Evolutionary conservation across 2,797 vertebrate species (phyloP).

Genomic region (Pantherophis vulpinus): DNA sequence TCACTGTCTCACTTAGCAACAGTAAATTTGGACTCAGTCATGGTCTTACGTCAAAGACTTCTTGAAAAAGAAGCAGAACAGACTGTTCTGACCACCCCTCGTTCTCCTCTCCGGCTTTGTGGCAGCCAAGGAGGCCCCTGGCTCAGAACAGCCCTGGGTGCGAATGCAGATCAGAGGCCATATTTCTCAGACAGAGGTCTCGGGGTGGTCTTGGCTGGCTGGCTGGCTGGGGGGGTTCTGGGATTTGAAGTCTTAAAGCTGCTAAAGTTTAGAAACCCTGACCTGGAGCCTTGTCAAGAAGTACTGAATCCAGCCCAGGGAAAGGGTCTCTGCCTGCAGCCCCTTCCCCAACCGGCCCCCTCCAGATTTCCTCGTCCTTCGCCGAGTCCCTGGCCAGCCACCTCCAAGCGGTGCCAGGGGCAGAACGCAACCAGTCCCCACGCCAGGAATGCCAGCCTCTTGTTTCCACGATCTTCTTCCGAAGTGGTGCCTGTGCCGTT

Average conservation of each 20-base stretch:
- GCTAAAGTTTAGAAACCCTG: neutral
- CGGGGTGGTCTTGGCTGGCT: neutral
- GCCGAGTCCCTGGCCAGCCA: neutral
- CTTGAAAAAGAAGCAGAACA: neutral
- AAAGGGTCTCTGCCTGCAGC: neutral
- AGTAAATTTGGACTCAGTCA: too few species aligned
- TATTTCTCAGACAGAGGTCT: neutral
- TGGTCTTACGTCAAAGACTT: too few species aligned
- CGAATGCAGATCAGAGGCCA: neutral
- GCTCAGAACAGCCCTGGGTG: neutral
- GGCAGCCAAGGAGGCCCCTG: neutral
- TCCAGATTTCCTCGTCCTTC: neutral
- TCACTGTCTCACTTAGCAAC: too few species aligned
- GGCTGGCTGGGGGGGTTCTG: neutral
- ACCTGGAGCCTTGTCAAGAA: neutral
- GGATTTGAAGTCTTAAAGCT: neutral
- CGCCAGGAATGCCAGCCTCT: neutral
- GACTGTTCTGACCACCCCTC: neutral
- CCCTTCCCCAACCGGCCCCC: neutral
- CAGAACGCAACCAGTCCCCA: accelerated
- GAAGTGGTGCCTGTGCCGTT: neutral
- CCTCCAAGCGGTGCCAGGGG: neutral
- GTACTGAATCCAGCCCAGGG: neutral
- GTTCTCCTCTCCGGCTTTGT: neutral
- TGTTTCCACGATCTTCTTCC: neutral